phyloP scores from a whole-genome alignment of 2,113 vertebrate genomes.

The Gracilinanus agilis region DNA sequence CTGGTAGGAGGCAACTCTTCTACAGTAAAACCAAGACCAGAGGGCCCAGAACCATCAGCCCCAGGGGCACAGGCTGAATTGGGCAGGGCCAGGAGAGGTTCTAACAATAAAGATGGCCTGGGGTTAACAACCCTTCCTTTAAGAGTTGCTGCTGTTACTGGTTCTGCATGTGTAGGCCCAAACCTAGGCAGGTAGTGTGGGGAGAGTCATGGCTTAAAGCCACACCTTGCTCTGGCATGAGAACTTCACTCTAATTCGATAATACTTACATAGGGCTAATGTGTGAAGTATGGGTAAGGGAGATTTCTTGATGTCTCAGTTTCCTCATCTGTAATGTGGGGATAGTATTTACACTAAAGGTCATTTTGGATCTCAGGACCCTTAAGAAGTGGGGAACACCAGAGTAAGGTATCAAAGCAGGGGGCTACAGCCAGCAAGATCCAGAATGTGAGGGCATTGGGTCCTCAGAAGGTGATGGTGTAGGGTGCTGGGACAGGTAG shows the following conservation, averaged over 20 bases:
- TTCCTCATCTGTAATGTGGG: neutral
- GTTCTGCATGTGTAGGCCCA: neutral
- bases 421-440: neutral
- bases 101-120: neutral
- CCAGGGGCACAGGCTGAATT: neutral
- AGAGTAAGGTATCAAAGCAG: neutral
- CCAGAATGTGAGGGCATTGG: too few relatives aligned
- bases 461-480: too few relatives aligned
- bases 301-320: neutral
- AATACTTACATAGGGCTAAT: neutral
- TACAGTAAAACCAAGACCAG: neutral
- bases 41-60: neutral
- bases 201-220: neutral
- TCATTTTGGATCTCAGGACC: neutral
- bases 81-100: neutral
- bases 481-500: neutral
- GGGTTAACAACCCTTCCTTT: neutral
- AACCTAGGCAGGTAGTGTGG: too few relatives aligned
- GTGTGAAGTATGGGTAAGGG: neutral
- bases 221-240: neutral
- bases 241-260: neutral
- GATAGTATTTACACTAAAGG: neutral
- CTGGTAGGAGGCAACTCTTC: neutral
- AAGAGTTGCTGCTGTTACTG: neutral
- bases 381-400: neutral